These are phyloP conservation scores for Asteroscopus sphinx DNA, from an alignment of 2,888 invertebrate genomes.

Conservation along the genomic window DNA sequence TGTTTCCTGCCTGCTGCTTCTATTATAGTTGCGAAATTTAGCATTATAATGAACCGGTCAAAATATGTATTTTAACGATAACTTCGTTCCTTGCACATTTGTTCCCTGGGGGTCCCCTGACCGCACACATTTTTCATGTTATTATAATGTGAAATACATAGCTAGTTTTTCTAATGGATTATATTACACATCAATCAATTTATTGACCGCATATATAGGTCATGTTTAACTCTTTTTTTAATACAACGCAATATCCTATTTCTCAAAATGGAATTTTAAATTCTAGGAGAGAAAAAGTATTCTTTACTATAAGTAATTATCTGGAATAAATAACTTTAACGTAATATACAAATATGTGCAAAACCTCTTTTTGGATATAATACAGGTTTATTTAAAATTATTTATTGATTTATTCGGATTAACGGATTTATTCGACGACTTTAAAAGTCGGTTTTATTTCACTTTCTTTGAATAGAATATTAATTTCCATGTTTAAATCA, in stretches of 20 bases:
- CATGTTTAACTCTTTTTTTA: not conserved
- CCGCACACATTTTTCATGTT: no score
- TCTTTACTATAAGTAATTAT: slow-evolving; percentile 29
- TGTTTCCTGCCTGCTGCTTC: no score
- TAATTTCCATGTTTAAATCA: no score
- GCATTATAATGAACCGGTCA: no score
- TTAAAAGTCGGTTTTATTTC: not conserved
- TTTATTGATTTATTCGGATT: slow-evolving; percentile 4
- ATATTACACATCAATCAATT: no score
- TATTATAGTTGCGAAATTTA: no score
- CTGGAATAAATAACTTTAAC: slow-evolving; percentile 54
- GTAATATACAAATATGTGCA: slow-evolving; percentile 60
- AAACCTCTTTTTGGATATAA: slow-evolving; percentile 36
- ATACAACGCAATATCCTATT: slow-evolving; percentile 18
- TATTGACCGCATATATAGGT: no score
- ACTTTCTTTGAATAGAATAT: not conserved
- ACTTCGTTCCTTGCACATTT: no score
- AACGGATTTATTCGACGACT: not conserved
- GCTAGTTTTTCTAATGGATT: no score
- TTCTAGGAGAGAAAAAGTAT: slow-evolving; percentile 42
- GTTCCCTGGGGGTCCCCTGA: no score
- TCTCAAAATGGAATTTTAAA: slow-evolving; percentile 47
- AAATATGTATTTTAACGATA: no score
- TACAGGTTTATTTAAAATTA: slow-evolving; percentile 25
- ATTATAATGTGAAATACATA: no score